Evolutionary conservation across 2,888 invertebrate genomes (phyloP), one percentile per base, ranked within the genome.

Genomic region (Alcis repandata): DNA sequence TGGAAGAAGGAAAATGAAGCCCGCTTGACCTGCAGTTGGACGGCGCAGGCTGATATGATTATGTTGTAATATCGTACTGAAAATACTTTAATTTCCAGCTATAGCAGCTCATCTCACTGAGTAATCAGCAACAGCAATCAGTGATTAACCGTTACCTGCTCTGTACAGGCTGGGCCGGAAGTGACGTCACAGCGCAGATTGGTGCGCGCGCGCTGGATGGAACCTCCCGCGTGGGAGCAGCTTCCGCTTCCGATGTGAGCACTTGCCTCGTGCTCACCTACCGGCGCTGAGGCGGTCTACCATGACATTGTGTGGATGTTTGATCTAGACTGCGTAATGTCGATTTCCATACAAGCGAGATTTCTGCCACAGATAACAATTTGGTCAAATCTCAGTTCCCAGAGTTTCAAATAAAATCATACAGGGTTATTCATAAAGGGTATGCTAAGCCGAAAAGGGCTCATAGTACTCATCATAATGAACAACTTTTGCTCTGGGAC

Each of bases 191-290:
- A 71, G 73, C 74, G 76, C 76, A 81, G 80, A 79, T 81, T 78
- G 75, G 70, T 66, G 65, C 69, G 82, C 87, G 86, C 82, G 84
- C 82, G 73, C 72, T 59, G 63, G 53, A 41, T 22, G 63, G 63
- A 60, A 57, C 59, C 64, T 65, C 51, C 82, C 80, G 79, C 80
- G 80, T 83, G 85, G 89, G 89, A 86, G 86, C 87, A 88, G 90
- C 84, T 90, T 92, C 92, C 92, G 91, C 76, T 92, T 91, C 91
- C 91, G 91, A 89, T 85, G 79, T 79, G 59, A 51, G 79, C 82
- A 85, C 80, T 83, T 81, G 82, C 78, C 80, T 76, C 79, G 68
- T 70, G 73, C 57, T 71, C 71, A 73, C 63, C 49, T 74, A 79
- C 77, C 75, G 78, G 76, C 65, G 67, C 63, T 61, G 65, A 22